Percentiles rank a stretch among this genome's conserved stretches.
phyloP scores from a whole-genome alignment of 2,113 vertebrate genomes.

The Tringa solitaria region DNA sequence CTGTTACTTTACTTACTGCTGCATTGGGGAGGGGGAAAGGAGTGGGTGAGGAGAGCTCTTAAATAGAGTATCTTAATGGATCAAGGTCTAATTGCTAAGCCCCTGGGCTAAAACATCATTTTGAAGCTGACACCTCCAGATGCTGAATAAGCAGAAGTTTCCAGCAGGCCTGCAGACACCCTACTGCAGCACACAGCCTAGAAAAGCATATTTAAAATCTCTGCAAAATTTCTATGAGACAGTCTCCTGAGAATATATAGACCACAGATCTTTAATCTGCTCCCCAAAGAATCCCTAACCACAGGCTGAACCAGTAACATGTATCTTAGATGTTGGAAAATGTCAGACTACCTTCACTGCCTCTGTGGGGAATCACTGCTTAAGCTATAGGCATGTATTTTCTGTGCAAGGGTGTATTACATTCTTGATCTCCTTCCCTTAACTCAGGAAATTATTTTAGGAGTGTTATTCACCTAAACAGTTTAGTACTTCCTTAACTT shows the following conservation, averaged over 20 bases:
- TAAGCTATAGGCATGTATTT: neutral
- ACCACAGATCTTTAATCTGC: neutral
- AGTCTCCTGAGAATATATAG: neutral
- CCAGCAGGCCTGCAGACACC: neutral
- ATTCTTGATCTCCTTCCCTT: neutral
- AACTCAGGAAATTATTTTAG: neutral
- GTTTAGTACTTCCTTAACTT: neutral
- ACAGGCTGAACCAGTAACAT: neutral
- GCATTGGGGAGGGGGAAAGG: neutral
- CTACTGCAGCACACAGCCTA: neutral
- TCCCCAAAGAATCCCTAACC: neutral
- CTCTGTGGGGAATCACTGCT: neutral
- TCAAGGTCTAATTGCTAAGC: constrained; percentile 3
- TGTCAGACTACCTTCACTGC: neutral
- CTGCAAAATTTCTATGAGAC: neutral
- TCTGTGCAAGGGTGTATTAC: neutral
- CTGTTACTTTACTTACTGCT: neutral
- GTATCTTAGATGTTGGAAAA: neutral
- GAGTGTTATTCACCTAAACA: neutral
- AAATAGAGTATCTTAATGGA: constrained; percentile 15
- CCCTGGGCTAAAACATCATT: neutral
- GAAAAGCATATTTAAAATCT: neutral
- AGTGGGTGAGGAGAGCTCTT: neutral
- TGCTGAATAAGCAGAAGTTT: constrained; percentile 38
- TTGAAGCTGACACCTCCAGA: neutral